Conservation (phyloP, 2,113 vertebrate genomes). For the Actenoides hombroni region DNA sequence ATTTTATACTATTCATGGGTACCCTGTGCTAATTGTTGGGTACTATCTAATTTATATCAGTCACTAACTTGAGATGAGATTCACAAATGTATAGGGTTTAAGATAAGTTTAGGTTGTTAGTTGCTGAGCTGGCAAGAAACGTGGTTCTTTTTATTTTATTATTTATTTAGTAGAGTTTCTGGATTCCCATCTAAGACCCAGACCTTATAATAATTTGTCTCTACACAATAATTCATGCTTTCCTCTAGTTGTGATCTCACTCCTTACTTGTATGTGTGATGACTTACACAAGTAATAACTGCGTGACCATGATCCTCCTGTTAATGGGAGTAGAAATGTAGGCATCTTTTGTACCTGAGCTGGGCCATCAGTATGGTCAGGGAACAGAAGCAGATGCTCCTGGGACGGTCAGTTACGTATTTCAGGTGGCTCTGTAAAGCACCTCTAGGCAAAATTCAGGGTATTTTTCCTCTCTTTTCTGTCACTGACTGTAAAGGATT, state of each 20-base stretch:
- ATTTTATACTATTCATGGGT: background rate
- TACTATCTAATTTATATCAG: background rate
- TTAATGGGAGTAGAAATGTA: background rate
- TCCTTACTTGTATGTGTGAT: background rate
- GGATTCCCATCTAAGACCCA: background rate
- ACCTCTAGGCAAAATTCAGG: background rate
- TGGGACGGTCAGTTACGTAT: fast-evolving
- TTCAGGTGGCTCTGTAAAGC: background rate
- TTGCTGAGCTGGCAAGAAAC: background rate
- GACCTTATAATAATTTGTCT: background rate
- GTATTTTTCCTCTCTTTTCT: background rate
- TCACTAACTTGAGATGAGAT: background rate
- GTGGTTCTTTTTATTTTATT: background rate
- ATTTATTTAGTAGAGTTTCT: background rate
- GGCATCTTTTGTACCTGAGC: background rate
- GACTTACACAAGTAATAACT: background rate
- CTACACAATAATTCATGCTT: background rate
- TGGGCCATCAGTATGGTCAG: background rate
- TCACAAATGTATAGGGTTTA: background rate
- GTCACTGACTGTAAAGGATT: background rate
- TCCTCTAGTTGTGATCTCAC: background rate
- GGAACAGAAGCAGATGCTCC: background rate
- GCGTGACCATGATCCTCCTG: background rate
- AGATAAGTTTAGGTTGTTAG: background rate
- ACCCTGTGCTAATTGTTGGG: background rate